Evolutionary conservation across 2,113 vertebrate genomes (phyloP), one percentile per base, ranked within the genome.

Genomic region (Lagenorhynchus albirostris): DNA sequence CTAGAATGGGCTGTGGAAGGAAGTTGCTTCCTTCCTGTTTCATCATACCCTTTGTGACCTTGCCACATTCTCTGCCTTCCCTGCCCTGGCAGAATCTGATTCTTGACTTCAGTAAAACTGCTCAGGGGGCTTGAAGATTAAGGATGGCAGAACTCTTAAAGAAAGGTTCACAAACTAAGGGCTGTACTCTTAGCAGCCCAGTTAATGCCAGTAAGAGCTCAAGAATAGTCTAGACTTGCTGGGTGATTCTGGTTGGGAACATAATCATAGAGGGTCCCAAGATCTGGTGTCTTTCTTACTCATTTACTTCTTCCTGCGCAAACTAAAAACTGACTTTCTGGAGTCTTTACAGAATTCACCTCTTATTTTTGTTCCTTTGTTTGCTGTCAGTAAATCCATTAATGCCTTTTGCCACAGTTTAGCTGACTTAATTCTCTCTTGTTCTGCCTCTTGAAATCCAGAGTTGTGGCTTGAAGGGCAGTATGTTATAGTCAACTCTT

Each of bases 11-110:
- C 70, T 74, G n/a, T 80, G 31, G n/a, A 91, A 89, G 41, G 47
- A 62, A 33, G 29, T 87, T 82, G 85, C 63, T 89, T 96, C 31
- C 38, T 92, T 95, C 38, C 26, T 89, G 4, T 80, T 95, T 77
- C 7, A 29, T 88, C 26, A 91, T 36, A 91, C 13, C 31, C 13
- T 13, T 70, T 1, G 0, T 68, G 60, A 90, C 62, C 86, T 74
- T 81, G 31, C 63, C 58, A 77, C 5, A 25, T 86, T 67, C 38
- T 21, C 31, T 95, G n/a, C 44, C 31, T 82, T 55, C 31, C 55
- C 41, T 36, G 53, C 5, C n/a, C 62, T 82, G 29, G 41, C 53
- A 60, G 68, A 86, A 33, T 58, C 68, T 89, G n/a, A 47, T 95
- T 93, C 23, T 68, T 68, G 14, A 68, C 58, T 62, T 58, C 1